A percentile compares a stretch with the other conserved stretches of the same genome.
Conservation (phyloP, 1,140 invertebrate species). For the Trigoniulus corallinus region DNA sequence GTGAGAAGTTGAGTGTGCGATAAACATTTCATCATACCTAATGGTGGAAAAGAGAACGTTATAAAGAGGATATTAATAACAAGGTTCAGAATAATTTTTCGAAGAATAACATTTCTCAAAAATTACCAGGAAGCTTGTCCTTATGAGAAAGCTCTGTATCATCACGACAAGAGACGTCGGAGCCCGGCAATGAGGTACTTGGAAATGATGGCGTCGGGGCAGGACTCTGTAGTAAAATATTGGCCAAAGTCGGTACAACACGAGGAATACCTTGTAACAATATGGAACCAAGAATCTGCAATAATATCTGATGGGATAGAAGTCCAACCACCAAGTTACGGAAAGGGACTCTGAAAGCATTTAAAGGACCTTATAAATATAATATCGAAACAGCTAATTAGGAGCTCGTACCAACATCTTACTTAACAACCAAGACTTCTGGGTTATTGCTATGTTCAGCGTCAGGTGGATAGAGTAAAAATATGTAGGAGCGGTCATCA, state of each 20-base stretch:
- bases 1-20: slow-evolving; percentile 39
- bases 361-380: slow-evolving; percentile 1
- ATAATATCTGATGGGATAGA: slow-evolving; percentile 72
- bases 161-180: too few relatives aligned
- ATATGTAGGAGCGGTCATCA: slow-evolving; percentile 57
- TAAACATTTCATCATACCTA: slow-evolving; percentile 30
- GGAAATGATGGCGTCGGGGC: too few relatives aligned
- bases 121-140: neutral
- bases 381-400: neutral
- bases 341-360: slow-evolving; percentile 54
- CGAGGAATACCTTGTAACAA: slow-evolving; percentile 46
- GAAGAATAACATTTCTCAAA: too few relatives aligned
- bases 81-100: neutral
- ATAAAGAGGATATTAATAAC: neutral
- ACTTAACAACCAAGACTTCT: neutral
- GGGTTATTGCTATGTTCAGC: slow-evolving; percentile 31
- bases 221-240: slow-evolving; percentile 23
- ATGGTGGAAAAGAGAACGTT: too few relatives aligned
- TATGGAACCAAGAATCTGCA: slow-evolving; percentile 73
- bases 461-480: slow-evolving; percentile 67
- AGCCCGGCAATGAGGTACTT: too few relatives aligned
- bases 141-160: too few relatives aligned
- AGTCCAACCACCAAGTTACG: slow-evolving; percentile 70
- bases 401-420: neutral
- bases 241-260: slow-evolving; percentile 32